Conservation (phyloP, 2,797 vertebrate species). For the Hippoglossus hippoglossus region DNA sequence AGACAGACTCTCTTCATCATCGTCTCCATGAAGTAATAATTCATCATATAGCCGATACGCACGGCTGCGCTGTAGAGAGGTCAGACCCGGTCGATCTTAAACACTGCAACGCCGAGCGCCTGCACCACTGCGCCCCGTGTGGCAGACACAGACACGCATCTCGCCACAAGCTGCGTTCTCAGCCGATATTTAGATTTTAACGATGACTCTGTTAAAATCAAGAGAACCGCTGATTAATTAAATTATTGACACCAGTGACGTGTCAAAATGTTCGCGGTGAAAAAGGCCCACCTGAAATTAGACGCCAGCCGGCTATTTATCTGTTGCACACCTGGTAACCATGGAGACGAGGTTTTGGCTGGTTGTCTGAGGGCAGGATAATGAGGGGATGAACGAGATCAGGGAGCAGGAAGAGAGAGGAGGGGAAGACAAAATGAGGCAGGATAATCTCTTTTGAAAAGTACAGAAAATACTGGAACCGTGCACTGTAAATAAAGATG, state of each 20-base stretch:
- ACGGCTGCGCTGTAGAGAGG: neutral
- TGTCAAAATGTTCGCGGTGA: neutral
- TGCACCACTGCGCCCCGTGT: constrained; percentile 7
- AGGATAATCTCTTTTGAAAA: neutral
- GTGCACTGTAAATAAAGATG: too few species aligned
- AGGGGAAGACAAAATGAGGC: constrained; percentile 13
- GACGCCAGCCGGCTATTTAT: constrained; percentile 35
- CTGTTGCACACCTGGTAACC: constrained; percentile 49
- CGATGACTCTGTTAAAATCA: neutral
- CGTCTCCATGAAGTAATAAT: constrained; percentile 22
- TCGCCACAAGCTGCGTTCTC: neutral
- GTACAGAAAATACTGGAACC: too few species aligned
- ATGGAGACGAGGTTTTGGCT: constrained; percentile 51
- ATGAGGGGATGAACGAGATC: constrained; percentile 30
- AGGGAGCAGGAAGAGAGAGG: constrained; percentile 11
- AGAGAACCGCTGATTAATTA: neutral
- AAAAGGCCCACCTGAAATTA: constrained; percentile 16
- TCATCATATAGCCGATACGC: constrained; percentile 12
- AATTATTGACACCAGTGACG: neutral
- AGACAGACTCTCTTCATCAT: constrained; percentile 13
- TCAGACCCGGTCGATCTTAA: too few species aligned
- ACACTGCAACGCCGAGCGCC: neutral
- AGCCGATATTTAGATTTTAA: neutral
- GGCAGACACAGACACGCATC: neutral
- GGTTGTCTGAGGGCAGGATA: constrained; percentile 40